Evolutionary conservation across 92 coral and sea anemone genomes (phyloP), one percentile per base, ranked within the genome.

Genomic region (Epizoanthus scotinus): DNA sequence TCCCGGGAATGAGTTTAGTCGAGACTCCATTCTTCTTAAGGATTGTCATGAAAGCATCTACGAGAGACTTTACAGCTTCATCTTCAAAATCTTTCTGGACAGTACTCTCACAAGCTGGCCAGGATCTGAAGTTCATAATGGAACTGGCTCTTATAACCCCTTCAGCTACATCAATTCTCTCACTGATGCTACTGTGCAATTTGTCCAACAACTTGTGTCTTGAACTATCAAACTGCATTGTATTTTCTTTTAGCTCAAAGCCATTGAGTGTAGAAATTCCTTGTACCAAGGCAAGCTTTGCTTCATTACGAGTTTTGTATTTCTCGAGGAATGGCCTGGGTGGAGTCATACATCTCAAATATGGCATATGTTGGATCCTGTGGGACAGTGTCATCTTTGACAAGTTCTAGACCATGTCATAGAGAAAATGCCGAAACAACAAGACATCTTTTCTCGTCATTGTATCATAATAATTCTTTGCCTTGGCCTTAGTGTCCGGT

Each of bases 361-460:
- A 66, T 66, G 50, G 71, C 71, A 66, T 66, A 66, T 66, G 71
- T 66, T 31, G 71, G 71, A 2, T 66, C 71, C 44, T 84, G 87
- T 12, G 71, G 54, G 78, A 73, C n/a, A 84, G 61, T 63, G 82
- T 84, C 61, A 84, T 13, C 68, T 74, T 84, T 15, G 82, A 27
- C 49, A 75, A 58, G 55, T 73, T 74, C 28, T 54, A 56, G 9
- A 84, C 70, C 60, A 84, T 54, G n/a, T 84, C 87, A 6, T 80
- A 66, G 2, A 84, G 77, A 36, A 84, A 84, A 55, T 74, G 82
- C 34, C 87, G 75, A 65, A 84, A 84, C 14, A 24, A 49, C 3
- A 77, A 26, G 5, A 84, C 68, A 47, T 63, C 62, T 53, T n/a
- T 73, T 0, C 61, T 28, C 55, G 49, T 84, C 82, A 84, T 84